Conservation (phyloP, 2,797 vertebrate genomes). For the Syndactyla subalaris region DNA sequence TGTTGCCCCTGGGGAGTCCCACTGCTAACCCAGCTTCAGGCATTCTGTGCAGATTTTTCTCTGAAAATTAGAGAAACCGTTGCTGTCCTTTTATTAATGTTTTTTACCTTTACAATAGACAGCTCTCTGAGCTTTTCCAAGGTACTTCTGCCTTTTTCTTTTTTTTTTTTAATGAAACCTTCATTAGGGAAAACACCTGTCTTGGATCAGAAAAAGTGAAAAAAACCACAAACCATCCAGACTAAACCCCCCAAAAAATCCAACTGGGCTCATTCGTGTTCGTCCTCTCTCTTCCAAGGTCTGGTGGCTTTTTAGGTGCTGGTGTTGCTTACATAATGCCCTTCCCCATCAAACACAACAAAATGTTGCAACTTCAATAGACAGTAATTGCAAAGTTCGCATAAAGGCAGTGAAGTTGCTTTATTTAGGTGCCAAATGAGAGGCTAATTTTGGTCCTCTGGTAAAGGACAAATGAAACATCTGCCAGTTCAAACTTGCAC, state of each 20-base stretch:
- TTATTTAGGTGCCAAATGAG: conserved; percentile 79
- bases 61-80: conserved; percentile 56
- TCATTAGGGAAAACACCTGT: conserved; percentile 7
- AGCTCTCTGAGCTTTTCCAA: conserved; percentile 37
- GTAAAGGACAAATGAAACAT: conserved; percentile 77
- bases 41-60: conserved; percentile 66
- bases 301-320: conserved; percentile 14
- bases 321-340: background rate
- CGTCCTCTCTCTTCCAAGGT: background rate
- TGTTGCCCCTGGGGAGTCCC: conserved; percentile 82
- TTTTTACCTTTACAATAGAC: conserved; percentile 51
- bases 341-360: conserved; percentile 20
- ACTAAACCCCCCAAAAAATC: background rate
- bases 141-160: background rate
- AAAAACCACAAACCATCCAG: background rate
- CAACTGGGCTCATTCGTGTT: background rate
- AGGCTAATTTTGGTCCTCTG: conserved; percentile 77
- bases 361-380: conserved; percentile 44
- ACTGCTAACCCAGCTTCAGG: conserved; percentile 75
- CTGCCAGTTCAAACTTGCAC: conserved; percentile 74
- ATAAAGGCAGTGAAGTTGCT: conserved; percentile 70
- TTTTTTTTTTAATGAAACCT: background rate
- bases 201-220: background rate
- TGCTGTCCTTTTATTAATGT: conserved; percentile 38
- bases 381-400: conserved; percentile 68